Evolutionary conservation across 2,113 vertebrate species (phyloP).

Genomic region (Phalacrocorax aristotelis): DNA sequence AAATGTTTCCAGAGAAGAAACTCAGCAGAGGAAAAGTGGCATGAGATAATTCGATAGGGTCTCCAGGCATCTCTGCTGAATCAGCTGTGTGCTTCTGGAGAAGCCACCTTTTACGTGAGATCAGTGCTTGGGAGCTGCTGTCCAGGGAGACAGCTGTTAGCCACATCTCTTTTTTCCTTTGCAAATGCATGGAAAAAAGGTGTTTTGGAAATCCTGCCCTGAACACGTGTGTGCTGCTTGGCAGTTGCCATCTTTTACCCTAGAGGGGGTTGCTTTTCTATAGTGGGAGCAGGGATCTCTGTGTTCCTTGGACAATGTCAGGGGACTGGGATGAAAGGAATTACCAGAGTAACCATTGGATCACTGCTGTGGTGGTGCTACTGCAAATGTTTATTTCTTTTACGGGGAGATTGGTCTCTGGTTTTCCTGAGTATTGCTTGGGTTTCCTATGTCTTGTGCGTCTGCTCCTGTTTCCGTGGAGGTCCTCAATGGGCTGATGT

Average conservation of each 20-base stretch:
- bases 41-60: accelerated
- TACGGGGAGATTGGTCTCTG: not conserved
- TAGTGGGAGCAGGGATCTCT: slow-evolving; percentile 30
- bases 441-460: not conserved
- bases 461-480: not conserved
- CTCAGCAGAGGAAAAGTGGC: not conserved
- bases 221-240: not conserved
- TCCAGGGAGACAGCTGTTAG: not conserved
- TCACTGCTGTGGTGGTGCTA: not conserved
- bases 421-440: not conserved
- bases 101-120: not conserved
- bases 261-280: slow-evolving; percentile 72
- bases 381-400: not conserved
- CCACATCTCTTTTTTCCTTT: not conserved
- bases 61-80: not conserved
- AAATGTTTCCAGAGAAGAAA: not conserved
- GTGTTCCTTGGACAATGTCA: slow-evolving; percentile 3
- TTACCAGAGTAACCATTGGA: not conserved
- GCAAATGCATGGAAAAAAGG: not conserved
- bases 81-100: not conserved
- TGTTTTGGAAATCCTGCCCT: not conserved
- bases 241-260: slow-evolving; percentile 64
- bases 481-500: not conserved
- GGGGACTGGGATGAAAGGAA: not conserved
- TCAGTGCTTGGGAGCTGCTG: not conserved